Percentiles rank a stretch among this genome's conserved stretches.
Conservation (phyloP, 2,797 vertebrate species). For the Coregonus sp. region DNA sequence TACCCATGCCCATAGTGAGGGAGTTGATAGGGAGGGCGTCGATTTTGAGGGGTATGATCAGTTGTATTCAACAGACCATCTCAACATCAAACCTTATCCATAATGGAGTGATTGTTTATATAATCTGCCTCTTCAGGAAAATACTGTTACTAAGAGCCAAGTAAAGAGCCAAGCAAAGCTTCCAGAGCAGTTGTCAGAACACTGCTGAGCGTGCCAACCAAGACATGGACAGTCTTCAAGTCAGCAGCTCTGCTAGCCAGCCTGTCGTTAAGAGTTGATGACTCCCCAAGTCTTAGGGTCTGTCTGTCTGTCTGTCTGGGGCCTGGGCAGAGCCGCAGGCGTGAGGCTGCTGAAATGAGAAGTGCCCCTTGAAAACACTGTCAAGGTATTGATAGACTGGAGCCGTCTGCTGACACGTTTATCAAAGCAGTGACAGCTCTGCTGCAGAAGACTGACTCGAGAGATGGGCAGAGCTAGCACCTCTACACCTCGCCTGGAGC, state of each 20-base stretch:
- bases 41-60: no score
- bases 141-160: no score
- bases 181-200: no score
- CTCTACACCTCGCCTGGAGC: constrained; percentile 16
- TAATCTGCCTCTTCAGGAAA: no score
- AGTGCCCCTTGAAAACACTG: constrained; percentile 32
- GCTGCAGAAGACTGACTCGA: constrained; percentile 42
- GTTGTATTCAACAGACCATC: no score
- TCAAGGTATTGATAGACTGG: constrained; percentile 60
- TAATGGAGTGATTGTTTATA: no score
- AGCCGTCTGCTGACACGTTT: constrained; percentile 58
- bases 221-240: no score
- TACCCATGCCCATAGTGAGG: no score
- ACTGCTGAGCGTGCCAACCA: no score
- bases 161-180: no score
- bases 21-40: no score
- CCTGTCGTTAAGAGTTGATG: constrained; percentile 28
- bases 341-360: constrained; percentile 7
- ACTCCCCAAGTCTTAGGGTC: constrained; percentile 38
- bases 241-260: constrained; percentile 6
- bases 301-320: constrained; percentile 36
- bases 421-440: constrained; percentile 52
- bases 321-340: constrained; percentile 40
- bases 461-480: constrained; percentile 53
- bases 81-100: no score